These are phyloP conservation scores for Microhierax caerulescens DNA, from an alignment of 2,797 vertebrate species.

Conservation along the genomic window DNA sequence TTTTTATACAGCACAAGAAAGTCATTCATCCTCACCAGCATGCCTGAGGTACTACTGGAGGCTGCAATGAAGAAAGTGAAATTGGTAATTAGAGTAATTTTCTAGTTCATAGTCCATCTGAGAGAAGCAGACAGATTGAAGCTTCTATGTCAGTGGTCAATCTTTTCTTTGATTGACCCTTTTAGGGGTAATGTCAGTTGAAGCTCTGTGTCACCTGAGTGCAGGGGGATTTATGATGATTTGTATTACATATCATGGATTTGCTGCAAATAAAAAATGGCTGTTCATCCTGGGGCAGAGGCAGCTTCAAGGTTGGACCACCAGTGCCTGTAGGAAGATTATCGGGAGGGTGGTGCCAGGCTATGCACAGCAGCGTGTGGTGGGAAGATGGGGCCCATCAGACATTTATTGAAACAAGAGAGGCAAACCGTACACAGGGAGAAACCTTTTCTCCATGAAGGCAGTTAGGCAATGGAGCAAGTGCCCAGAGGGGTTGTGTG, in stretches of 20 bases:
- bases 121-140: not conserved
- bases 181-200: not conserved
- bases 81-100: not conserved
- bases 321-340: not conserved
- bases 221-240: not conserved
- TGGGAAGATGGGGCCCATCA: not conserved
- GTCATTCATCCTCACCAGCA: not conserved
- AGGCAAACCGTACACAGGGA: not conserved
- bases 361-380: accelerated
- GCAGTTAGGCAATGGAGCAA: not conserved
- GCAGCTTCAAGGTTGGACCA: not conserved
- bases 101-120: not conserved
- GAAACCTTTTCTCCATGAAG: not conserved
- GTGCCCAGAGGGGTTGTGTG: not conserved
- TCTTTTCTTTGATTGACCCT: not conserved
- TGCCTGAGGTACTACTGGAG: not conserved
- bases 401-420: not conserved
- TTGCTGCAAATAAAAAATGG: not conserved
- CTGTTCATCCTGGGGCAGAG: not conserved
- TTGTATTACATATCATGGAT: not conserved
- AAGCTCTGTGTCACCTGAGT: not conserved
- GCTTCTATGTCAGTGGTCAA: not conserved
- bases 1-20: not conserved
- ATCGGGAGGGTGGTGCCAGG: not conserved
- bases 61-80: not conserved